phyloP scores from a whole-genome alignment of 1,140 invertebrate genomes.

The Theocolax elegans region DNA sequence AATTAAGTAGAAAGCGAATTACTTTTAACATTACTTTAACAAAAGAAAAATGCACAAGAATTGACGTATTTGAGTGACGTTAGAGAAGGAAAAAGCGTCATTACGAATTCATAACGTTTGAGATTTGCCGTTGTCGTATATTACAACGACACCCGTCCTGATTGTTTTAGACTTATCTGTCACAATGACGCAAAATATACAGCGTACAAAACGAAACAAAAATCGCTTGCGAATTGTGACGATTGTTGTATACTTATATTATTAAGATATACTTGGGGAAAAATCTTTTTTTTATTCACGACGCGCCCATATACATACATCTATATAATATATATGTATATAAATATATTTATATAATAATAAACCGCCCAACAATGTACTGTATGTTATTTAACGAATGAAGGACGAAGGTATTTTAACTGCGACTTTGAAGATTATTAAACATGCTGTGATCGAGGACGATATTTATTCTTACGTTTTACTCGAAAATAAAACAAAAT shows the following conservation, averaged over 20 bases:
- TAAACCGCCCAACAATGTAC: neutral
- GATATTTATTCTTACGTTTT: neutral
- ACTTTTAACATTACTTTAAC: too few relatives aligned
- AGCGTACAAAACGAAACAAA: too few relatives aligned
- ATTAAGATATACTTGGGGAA: neutral
- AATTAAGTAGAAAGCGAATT: too few relatives aligned
- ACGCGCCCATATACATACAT: neutral
- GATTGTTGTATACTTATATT: too few relatives aligned
- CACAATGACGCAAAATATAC: conserved; percentile 12
- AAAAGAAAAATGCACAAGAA: neutral
- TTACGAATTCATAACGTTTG: conserved; percentile 15
- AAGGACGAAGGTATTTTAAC: too few relatives aligned
- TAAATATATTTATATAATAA: neutral
- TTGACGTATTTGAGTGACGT: conserved; percentile 8
- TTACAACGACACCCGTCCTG: neutral
- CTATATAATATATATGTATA: neutral
- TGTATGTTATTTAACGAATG: too few relatives aligned
- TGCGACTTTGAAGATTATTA: neutral
- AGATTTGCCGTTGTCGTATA: neutral
- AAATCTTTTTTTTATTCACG: neutral
- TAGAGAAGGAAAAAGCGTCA: neutral
- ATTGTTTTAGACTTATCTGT: neutral
- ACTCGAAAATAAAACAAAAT: neutral
- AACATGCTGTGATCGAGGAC: conserved; percentile 2
- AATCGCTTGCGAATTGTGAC: too few relatives aligned